Evolutionary conservation across 2,888 invertebrate species (phyloP), one percentile per base, ranked within the genome.

Genomic region (Tipula confusa): DNA sequence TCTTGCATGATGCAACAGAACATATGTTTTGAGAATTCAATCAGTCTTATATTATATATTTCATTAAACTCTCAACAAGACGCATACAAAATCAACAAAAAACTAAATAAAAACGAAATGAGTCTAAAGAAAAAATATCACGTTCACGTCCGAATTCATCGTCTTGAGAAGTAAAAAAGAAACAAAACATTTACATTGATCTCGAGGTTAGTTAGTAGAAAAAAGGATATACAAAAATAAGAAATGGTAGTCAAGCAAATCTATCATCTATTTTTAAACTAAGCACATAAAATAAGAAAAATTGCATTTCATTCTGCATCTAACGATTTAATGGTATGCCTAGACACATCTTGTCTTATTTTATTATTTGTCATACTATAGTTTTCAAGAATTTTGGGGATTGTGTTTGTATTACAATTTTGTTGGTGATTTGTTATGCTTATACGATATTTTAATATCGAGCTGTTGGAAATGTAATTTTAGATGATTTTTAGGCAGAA

Each of bases 281-380:
- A n/a, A n/a, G n/a, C n/a, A n/a, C n/a, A n/a, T n/a, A n/a, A n/a
- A n/a, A 64, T 64, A 64, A 24, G 64, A 64, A 64, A n/a, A 64
- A 64, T 64, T 64, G 64, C 64, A 64, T 64, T 64, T 64, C 64
- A 0, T 48, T 48, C 18, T 64, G 24, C 24, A 24, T 38, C 9
- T 64, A 64, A 64, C 64, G 64, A 64, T 64, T 18, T 64, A 64
- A 64, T 64, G 64, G 64, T 64, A 64, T 64, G 64, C 24, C 64
- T 64, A 64, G 64, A 64, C 64, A 64, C 64, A 64, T 64, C 18
- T 64, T 64, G 64, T 24, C 24, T 64, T 64, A 64, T 38, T 9
- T 13, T 13, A 64, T 64, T 64, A 2, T 3, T 64, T 64, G 5
- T 64, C 11, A 11, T 33, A 6, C 7, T 9, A 33, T 33, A 11